These are phyloP conservation scores for Anhinga anhinga DNA, from an alignment of 2,113 vertebrate species.

Conservation along the genomic window DNA sequence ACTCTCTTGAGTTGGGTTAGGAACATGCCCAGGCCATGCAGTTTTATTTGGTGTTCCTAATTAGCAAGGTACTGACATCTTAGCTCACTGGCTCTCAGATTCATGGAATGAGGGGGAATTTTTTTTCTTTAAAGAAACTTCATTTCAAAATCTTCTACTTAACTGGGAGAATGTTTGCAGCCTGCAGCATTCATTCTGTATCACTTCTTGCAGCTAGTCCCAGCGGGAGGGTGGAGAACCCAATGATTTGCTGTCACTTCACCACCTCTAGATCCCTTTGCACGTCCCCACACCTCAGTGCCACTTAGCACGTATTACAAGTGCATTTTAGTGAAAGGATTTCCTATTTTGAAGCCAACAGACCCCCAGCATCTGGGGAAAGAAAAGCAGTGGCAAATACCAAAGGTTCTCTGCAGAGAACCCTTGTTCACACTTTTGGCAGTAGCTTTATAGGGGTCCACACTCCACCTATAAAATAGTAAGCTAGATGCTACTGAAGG, in stretches of 20 bases:
- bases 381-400: background rate
- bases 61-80: background rate
- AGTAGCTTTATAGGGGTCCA: background rate
- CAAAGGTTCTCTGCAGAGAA: background rate
- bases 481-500: background rate
- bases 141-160: background rate
- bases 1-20: background rate
- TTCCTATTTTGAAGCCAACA: background rate
- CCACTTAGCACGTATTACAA: background rate
- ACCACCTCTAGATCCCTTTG: background rate
- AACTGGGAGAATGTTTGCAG: background rate
- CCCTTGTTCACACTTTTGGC: background rate
- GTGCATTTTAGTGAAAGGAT: background rate
- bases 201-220: background rate
- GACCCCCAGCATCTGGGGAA: background rate
- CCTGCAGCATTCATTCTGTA: background rate
- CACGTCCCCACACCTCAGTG: background rate
- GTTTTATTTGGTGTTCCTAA: background rate
- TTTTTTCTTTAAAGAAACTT: background rate
- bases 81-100: background rate
- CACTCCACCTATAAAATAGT: background rate
- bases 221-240: background rate
- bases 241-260: background rate
- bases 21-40: background rate
- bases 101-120: background rate